Evolutionary conservation across 2,113 vertebrate species (phyloP), one percentile per base, ranked within the genome.

Genomic region (Falco punctatus): DNA sequence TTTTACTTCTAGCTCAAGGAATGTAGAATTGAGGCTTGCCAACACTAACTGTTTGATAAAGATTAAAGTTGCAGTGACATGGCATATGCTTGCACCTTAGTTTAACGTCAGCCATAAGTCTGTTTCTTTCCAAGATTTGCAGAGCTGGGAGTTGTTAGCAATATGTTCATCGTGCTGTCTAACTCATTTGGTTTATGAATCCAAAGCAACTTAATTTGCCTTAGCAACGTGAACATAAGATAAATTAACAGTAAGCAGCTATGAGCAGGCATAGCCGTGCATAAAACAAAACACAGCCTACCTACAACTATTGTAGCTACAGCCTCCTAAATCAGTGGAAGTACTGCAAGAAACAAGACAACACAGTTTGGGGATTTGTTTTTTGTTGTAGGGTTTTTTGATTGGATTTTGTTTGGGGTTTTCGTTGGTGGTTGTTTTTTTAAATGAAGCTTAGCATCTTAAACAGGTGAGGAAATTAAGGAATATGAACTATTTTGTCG

Each of bases 101-200:
- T 64, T 92, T 44, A 64, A 73, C 38, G 86, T 32, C 33, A 77
- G 35, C 48, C 21, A 2, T 22, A 24, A 57, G 3, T 22, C 42
- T 92, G 30, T 38, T 78, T 30, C 11, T 13, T 79, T 75, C 30
- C 61, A 58, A 84, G 35, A 28, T 38, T 3, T 79, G 28, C 28
- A 26, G 19, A n/a, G 49, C 3, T 44, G 19, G 28, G 10, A 75
- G 15, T 17, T 58, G 27, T 28, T 67, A 33, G 9, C 21, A 83
- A 71, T 9, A 49, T 1, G 13, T 38, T 81, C 2, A 0, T 48
- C 54, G 13, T 12, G 2, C 11, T 46, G 8, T 58, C n/a, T 24
- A 54, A 52, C 15, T 61, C 26, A 54, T 15, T 16, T 49, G 32
- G 33, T 33, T 81, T 64, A 73, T 18, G 35, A 57, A 32, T 46